Percentiles rank a stretch among this genome's conserved stretches.
phyloP scores from a whole-genome alignment of 2,113 vertebrate species.

The Diphyllodes magnificus region DNA sequence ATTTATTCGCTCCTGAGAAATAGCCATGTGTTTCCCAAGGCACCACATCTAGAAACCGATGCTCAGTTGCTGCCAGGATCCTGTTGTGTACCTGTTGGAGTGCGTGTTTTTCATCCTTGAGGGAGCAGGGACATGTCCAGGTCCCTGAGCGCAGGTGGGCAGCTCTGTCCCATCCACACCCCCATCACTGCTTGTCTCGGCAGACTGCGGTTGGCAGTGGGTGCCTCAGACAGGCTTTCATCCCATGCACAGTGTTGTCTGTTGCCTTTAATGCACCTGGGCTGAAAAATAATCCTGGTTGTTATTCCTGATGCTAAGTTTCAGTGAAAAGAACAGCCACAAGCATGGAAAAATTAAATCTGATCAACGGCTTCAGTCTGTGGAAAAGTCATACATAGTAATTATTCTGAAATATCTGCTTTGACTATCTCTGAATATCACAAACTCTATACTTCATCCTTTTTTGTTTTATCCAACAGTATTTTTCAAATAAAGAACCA shows the following conservation, averaged over 20 bases:
- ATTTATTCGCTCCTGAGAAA: not conserved
- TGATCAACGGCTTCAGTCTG: not conserved
- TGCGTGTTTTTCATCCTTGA: accelerated
- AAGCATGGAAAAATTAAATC: not conserved
- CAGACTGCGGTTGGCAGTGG: accelerated
- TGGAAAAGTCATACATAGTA: not conserved
- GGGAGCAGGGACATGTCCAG: not conserved
- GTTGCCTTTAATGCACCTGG: not conserved
- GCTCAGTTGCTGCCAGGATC: not conserved
- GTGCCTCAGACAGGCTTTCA: not conserved
- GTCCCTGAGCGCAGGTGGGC: accelerated
- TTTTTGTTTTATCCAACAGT: not conserved
- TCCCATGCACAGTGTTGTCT: accelerated
- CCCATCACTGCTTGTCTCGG: accelerated
- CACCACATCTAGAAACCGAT: not conserved
- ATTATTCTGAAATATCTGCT: not conserved
- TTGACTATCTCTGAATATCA: not conserved
- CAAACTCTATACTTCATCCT: not conserved
- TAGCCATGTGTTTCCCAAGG: not conserved
- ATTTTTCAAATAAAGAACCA: not conserved
- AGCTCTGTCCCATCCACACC: not conserved
- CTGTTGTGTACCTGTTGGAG: not conserved
- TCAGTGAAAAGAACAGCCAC: not conserved
- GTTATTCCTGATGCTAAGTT: not conserved
- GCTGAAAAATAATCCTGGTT: not conserved